phyloP scores from a whole-genome alignment of 1,140 invertebrate genomes.

The Vollenhovia emeryi region DNA sequence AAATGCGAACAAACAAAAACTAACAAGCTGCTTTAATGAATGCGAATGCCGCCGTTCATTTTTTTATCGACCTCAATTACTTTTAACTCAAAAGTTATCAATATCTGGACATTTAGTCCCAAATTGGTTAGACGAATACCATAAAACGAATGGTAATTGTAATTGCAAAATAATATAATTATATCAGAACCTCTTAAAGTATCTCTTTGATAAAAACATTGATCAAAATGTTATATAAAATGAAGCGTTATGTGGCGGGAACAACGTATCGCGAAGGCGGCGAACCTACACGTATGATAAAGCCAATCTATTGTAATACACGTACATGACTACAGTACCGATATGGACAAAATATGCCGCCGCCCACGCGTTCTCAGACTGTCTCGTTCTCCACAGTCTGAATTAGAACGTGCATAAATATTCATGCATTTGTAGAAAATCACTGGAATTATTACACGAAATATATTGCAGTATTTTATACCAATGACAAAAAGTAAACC shows the following conservation, averaged over 20 bases:
- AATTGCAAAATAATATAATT: neutral
- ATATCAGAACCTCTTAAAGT: neutral
- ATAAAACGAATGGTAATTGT: neutral
- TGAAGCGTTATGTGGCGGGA: neutral
- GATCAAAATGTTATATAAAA: neutral
- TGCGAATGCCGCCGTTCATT: neutral
- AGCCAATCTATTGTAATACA: slow-evolving; percentile 37
- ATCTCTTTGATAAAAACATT: neutral
- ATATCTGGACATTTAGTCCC: neutral
- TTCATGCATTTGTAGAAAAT: neutral
- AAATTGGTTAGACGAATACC: neutral
- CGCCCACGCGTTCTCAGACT: slow-evolving; percentile 7
- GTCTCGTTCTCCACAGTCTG: neutral
- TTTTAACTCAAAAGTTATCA: neutral
- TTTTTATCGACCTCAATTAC: neutral
- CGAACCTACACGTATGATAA: slow-evolving; percentile 35
- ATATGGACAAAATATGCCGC: slow-evolving; percentile 30
- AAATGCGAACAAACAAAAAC: neutral
- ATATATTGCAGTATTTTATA: neutral
- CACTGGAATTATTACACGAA: neutral
- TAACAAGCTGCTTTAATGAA: neutral
- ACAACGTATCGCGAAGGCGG: neutral
- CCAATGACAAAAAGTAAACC: neutral
- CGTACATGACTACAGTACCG: neutral
- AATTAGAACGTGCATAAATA: slow-evolving; percentile 31